Conservation (phyloP, 2,797 vertebrate genomes). For the Cottoperca gobio region DNA sequence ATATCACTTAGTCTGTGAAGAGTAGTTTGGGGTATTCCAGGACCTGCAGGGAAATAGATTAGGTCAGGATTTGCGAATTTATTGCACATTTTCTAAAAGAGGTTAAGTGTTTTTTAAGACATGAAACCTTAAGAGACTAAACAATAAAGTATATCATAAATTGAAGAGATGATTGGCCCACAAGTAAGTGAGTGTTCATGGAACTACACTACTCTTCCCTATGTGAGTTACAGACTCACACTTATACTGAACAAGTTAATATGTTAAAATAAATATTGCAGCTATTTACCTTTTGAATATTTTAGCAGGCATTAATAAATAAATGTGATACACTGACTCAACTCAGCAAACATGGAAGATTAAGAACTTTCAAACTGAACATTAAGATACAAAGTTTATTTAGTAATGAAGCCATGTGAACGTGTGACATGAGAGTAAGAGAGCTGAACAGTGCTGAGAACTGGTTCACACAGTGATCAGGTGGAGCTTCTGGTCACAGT, state of each 20-base stretch:
- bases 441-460: too few relatives aligned
- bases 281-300: too few relatives aligned
- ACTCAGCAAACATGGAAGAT: background rate
- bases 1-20: constrained; percentile 73
- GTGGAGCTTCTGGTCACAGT: too few relatives aligned
- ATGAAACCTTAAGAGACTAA: background rate
- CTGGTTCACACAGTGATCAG: too few relatives aligned
- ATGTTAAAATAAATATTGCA: too few relatives aligned
- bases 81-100: background rate
- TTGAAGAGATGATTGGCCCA: background rate
- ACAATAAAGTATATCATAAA: background rate
- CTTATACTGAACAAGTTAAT: too few relatives aligned
- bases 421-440: too few relatives aligned
- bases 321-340: background rate
- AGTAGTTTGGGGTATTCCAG: constrained; percentile 74
- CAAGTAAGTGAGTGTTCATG: background rate
- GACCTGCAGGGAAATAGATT: constrained; percentile 59
- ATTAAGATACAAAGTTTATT: background rate
- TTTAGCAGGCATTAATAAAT: background rate
- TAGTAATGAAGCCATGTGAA: too few relatives aligned
- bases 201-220: too few relatives aligned
- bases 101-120: background rate
- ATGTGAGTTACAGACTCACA: too few relatives aligned
- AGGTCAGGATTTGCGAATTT: background rate
- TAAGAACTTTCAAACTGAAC: background rate